Evolutionary conservation across 2,113 vertebrate genomes (phyloP), one percentile per base, ranked within the genome.

Genomic region (Protomyctophum bolini): DNA sequence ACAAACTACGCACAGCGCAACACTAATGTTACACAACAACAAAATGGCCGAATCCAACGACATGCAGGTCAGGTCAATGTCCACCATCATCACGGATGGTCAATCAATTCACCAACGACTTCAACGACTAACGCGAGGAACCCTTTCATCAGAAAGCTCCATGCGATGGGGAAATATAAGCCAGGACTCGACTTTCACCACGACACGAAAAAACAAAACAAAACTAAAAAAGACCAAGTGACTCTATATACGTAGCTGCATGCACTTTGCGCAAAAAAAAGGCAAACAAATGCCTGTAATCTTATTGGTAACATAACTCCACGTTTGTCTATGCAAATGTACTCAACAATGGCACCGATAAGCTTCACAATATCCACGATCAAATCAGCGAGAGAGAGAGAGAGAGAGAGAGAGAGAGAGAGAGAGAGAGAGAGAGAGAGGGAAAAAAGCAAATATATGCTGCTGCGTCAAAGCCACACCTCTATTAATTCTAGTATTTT

Each of bases 261-360:
- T 91, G 89, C 90, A 88, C 70, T 71, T 80, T 81, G 80, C 74
- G 58, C 66, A 10, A 63, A 63, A 10, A 63, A 63, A 81, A 72
- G 59, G 51, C 7, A 6, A n/a, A 15, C 50, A 46, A 70, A 61
- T 72, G 89, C 83, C 81, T 72, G 65, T 83, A 83, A 82, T 90
- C 79, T 84, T 91, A 88, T 86, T 90, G 76, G 70, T 88, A 91
- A 92, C 89, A 86, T 83, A 91, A 91, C 89, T 92, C 91, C 91
- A 91, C 90, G 90, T 91, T 91, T 91, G 89, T 91, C 89, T 91
- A 90, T 91, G 88, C 89, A 91, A 91, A 91, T 84, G 81, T 86
- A 91, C 88, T 89, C 84, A 57, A 89, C 88, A 90, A 77, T 80
- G 83, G 87, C 80, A 85, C 66, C 80, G 75, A 87, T 76, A 91